These are phyloP conservation scores for Phoxinus dragarum DNA, from an alignment of 2,797 vertebrate genomes.

Conservation along the genomic window DNA sequence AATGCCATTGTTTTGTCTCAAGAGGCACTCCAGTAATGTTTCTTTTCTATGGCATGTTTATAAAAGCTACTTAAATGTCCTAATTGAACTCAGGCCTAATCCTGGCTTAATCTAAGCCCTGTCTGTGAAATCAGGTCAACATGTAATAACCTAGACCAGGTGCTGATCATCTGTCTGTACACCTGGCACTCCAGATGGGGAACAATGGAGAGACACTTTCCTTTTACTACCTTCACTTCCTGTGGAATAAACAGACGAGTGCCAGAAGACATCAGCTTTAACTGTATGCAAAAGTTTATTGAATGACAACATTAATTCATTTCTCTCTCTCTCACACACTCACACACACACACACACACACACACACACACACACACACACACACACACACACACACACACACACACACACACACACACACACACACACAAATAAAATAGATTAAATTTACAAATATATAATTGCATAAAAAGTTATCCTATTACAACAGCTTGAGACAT, in stretches of 20 bases:
- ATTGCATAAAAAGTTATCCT: conserved; percentile 73
- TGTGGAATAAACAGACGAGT: conserved; percentile 58
- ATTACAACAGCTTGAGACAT: conserved; percentile 74
- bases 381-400: conserved; percentile 29
- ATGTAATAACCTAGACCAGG: conserved; percentile 71
- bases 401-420: conserved; percentile 47
- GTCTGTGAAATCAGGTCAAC: conserved; percentile 27
- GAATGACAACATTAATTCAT: conserved; percentile 73
- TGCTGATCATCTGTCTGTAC: conserved; percentile 71
- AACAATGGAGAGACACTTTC: conserved; percentile 67
- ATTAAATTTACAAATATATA: conserved; percentile 80
- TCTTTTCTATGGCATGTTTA: no score
- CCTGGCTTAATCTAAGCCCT: no score
- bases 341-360: conserved; percentile 66
- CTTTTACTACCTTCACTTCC: conserved; percentile 57
- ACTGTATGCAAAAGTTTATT: conserved; percentile 82
- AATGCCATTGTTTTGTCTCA: no score
- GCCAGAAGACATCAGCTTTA: conserved; percentile 60
- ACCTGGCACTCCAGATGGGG: conserved; percentile 42
- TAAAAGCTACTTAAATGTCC: no score
- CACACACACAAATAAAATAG: conserved; percentile 78
- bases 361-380: conserved; percentile 60
- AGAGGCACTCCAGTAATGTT: no score
- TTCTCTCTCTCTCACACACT: conserved; percentile 55
- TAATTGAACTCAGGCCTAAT: no score